Evolutionary conservation across 2,797 vertebrate species (phyloP).

Genomic region (Rhincodon typus): DNA sequence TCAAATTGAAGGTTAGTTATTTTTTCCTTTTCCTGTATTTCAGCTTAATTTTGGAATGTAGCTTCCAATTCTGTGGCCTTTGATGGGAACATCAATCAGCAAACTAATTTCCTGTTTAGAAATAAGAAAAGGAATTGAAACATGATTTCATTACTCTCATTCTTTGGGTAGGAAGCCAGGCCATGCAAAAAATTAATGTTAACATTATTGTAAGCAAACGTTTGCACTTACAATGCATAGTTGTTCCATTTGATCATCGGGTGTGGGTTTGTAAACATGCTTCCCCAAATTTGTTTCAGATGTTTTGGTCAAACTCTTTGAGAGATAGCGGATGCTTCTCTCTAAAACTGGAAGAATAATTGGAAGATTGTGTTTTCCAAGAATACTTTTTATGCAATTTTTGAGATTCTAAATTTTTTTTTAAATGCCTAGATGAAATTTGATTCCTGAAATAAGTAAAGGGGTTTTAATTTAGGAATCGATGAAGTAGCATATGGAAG

Average conservation of each 20-base stretch:
- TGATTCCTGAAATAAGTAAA: neutral
- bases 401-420: neutral
- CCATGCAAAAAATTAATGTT: neutral
- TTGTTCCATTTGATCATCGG: neutral
- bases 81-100: neutral
- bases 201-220: neutral
- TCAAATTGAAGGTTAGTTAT: conserved; percentile 86
- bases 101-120: neutral
- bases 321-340: neutral
- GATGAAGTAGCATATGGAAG: neutral
- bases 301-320: neutral
- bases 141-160: neutral
- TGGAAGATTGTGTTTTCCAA: neutral
- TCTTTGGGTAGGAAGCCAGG: neutral
- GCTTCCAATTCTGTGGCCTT: neutral
- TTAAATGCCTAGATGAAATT: neutral
- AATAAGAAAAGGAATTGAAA: neutral
- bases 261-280: neutral
- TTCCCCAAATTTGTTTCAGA: neutral
- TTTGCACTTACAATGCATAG: neutral
- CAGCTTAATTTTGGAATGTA: neutral
- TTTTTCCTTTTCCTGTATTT: neutral
- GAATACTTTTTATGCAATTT: neutral
- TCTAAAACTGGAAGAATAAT: neutral
- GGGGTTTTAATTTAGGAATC: neutral